Evolutionary conservation across 2,113 vertebrate genomes (phyloP).

Genomic region (Dascyllus trimaculatus): DNA sequence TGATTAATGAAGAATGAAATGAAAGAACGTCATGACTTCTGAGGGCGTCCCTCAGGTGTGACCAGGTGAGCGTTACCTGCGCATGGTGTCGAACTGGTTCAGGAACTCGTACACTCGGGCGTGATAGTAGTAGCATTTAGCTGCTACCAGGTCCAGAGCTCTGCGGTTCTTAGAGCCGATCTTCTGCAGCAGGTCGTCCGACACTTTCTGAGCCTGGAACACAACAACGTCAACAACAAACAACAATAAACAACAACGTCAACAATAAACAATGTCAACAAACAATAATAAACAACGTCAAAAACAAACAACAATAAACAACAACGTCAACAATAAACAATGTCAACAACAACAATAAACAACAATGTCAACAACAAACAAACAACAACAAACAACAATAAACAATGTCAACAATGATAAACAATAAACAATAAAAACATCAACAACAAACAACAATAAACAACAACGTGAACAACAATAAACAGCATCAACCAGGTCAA

Average conservation of each 20-base stretch:
- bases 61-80: conserved; percentile 85
- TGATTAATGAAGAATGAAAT: no score
- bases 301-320: no score
- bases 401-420: background rate
- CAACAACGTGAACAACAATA: no score
- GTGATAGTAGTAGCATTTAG: conserved; percentile 98
- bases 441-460: background rate
- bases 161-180: conserved; percentile 96
- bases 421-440: no score
- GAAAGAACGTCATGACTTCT: no score
- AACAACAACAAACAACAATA: background rate
- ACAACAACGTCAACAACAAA: background rate
- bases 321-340: background rate
- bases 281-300: no score
- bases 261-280: background rate
- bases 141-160: conserved; percentile 95
- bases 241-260: background rate
- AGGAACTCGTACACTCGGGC: conserved; percentile 96
- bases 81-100: conserved; percentile 91
- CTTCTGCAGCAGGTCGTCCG: conserved; percentile 96
- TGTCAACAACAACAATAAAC: background rate
- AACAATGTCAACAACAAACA: background rate
- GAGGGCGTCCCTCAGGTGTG: no score
- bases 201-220: conserved; percentile 93
- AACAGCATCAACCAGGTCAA: no score